Evolutionary conservation across 30 jellyfish, hydroid and myxozoan genomes (phyloP).

Genomic region (Catostylus mosaicus): DNA sequence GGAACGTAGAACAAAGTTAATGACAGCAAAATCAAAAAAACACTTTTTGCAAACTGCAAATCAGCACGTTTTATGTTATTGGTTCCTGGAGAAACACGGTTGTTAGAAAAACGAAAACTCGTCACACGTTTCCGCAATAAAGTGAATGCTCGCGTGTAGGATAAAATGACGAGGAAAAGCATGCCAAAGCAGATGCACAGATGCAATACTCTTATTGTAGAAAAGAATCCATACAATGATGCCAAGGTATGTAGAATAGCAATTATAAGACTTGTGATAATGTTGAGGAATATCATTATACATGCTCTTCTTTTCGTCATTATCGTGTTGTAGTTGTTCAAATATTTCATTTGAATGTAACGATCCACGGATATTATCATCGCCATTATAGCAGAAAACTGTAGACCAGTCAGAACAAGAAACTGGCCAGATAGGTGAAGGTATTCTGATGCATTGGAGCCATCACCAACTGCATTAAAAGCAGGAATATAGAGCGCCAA

Average conservation of each 20-base stretch:
- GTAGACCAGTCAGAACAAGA: not conserved
- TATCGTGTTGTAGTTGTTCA: not conserved
- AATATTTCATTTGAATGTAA: not conserved
- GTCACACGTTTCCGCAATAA: not conserved
- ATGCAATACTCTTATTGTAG: not conserved
- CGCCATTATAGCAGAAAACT: not conserved
- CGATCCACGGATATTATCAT: not conserved
- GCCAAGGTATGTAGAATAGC: not conserved
- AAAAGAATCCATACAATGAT: not conserved
- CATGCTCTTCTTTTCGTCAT: conserved; percentile 8
- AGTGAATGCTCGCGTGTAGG: not conserved
- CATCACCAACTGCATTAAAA: too few species aligned
- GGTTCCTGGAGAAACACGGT: too few species aligned
- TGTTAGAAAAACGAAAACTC: not conserved
- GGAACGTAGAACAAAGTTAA: not conserved
- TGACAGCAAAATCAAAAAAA: not conserved
- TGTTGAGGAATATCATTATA: not conserved
- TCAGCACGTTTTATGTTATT: not conserved
- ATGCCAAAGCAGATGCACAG: not conserved
- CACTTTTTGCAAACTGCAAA: conserved; percentile 3
- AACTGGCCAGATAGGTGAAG: not conserved
- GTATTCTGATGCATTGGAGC: too few species aligned
- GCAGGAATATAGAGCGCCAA: too few species aligned
- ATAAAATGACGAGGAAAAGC: not conserved
- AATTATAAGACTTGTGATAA: not conserved